Evolutionary conservation across 2,113 vertebrate species (phyloP).

Genomic region (Sylvietta virens): DNA sequence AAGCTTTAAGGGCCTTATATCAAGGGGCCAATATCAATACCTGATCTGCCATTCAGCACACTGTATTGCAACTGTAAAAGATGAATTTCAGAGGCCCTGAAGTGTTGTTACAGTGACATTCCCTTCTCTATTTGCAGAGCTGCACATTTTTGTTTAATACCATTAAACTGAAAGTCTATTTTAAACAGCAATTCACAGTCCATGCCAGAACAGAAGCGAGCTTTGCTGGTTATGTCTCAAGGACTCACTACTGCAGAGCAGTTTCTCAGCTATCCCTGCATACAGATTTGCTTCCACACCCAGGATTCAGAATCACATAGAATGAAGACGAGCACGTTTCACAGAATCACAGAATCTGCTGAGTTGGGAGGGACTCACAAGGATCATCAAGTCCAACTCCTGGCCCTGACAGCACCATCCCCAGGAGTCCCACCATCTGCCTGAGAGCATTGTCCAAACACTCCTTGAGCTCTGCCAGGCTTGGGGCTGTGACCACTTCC

Average conservation of each 20-base stretch:
- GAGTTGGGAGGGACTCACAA: not conserved
- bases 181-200: not conserved
- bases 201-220: not conserved
- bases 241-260: not conserved
- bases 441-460: rapidly evolving
- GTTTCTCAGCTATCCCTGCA: not conserved
- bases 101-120: conserved; percentile 1
- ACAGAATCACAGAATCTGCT: not conserved
- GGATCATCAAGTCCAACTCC: not conserved
- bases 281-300: not conserved
- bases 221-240: not conserved
- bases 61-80: not conserved
- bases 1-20: not conserved
- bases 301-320: not conserved
- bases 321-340: not conserved
- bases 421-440: not conserved
- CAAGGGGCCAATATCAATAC: not conserved
- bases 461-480: not conserved
- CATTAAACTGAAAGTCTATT: not conserved
- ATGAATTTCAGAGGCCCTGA: not conserved
- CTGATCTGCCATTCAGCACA: conserved; percentile 10
- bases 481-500: not conserved
- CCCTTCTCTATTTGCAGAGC: not conserved
- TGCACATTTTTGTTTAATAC: not conserved
- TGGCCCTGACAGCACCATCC: not conserved